Conservation (phyloP, 2,888 invertebrate genomes). For the Parnassius smintheus region DNA sequence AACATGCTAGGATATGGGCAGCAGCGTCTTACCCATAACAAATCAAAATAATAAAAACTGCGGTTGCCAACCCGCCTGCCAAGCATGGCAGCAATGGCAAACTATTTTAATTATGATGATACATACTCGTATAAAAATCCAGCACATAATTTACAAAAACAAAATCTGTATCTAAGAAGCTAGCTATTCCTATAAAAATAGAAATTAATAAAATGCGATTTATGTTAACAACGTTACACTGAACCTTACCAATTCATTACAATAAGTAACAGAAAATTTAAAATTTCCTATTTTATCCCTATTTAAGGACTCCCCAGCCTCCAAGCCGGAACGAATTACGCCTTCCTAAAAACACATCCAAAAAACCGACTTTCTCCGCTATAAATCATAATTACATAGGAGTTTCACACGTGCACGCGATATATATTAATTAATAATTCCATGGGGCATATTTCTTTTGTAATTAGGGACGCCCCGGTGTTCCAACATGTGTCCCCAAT, state of each 20-base stretch:
- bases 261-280: slow-evolving; percentile 5
- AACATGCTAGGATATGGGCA: too few species aligned
- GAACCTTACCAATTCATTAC: not conserved
- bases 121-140: too few species aligned
- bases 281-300: slow-evolving; percentile 14
- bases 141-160: too few species aligned
- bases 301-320: slow-evolving; percentile 12
- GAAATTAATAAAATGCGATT: too few species aligned
- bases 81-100: too few species aligned
- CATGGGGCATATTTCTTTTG: slow-evolving; percentile 42
- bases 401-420: slow-evolving; percentile 39
- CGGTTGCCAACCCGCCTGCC: too few species aligned
- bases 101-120: too few species aligned
- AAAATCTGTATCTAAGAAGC: too few species aligned
- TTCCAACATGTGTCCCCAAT: slow-evolving; percentile 44
- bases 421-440: slow-evolving; percentile 42
- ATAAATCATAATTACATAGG: slow-evolving; percentile 41
- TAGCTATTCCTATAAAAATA: too few species aligned
- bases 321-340: slow-evolving; percentile 25
- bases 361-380: slow-evolving; percentile 19
- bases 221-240: too few species aligned
- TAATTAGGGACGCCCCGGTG: slow-evolving; percentile 41
- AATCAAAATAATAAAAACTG: too few species aligned
- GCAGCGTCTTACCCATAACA: too few species aligned
- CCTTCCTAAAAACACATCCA: slow-evolving; percentile 8